Evolutionary conservation across 2,888 invertebrate genomes (phyloP).

Genomic region (Idaea biselata): DNA sequence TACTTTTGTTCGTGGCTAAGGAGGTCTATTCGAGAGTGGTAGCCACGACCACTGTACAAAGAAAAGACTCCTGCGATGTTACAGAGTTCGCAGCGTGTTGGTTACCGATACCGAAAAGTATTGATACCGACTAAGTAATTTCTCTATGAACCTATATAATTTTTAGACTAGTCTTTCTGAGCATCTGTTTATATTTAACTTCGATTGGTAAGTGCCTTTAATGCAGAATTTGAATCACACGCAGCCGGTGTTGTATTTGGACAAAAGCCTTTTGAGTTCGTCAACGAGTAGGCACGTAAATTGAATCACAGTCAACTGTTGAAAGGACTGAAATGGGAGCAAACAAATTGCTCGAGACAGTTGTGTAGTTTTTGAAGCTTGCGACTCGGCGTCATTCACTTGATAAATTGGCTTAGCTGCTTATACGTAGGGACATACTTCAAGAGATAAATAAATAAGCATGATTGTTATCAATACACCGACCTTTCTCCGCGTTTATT

Average conservation of each 20-base stretch:
- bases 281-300: constrained; percentile 43
- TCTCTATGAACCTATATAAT: no score
- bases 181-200: not conserved
- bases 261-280: constrained; percentile 8
- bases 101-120: no score
- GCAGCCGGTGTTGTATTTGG: not conserved
- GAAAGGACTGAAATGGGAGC: constrained; percentile 45
- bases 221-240: constrained; percentile 5
- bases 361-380: constrained; percentile 23
- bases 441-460: no score
- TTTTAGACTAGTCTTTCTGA: not conserved
- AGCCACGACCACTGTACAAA: no score
- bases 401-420: constrained; percentile 3
- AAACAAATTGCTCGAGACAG: constrained; percentile 45
- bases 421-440: not conserved
- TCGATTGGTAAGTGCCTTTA: not conserved
- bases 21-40: no score
- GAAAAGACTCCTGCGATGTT: no score
- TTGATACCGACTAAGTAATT: no score
- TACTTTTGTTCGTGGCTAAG: no score
- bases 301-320: constrained; percentile 50
- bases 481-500: no score
- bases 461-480: no score
- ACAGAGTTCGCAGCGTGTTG: no score
- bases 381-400: not conserved